Conservation (phyloP, 1,140 invertebrate species). For the Sipha flava region DNA sequence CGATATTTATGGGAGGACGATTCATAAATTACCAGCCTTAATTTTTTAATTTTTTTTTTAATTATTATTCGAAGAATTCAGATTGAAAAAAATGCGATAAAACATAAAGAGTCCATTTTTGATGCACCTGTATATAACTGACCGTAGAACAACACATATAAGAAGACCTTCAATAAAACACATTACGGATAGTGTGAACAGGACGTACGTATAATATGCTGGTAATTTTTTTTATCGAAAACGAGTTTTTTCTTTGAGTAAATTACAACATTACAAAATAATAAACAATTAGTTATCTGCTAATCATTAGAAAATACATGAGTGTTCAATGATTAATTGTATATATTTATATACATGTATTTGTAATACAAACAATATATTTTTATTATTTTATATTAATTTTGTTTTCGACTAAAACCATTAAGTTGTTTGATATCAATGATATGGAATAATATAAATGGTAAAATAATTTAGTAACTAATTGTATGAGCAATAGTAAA, state of each 20-base stretch:
- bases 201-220: background rate
- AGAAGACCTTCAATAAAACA: background rate
- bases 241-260: background rate
- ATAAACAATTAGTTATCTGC: background rate
- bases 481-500: no score
- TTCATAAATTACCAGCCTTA: background rate
- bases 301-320: background rate
- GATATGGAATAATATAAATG: no score
- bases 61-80: background rate
- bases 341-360: background rate
- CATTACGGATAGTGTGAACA: background rate
- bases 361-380: no score
- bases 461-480: no score
- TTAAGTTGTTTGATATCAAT: no score
- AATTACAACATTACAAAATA: background rate
- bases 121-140: background rate
- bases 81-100: background rate
- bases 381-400: no score
- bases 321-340: background rate
- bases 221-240: background rate
- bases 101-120: background rate
- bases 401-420: no score
- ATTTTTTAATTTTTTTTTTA: background rate
- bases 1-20: background rate
- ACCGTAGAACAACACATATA: no score